phyloP scores from a whole-genome alignment of 2,888 invertebrate genomes.

The Pogonocherus hispidulus region DNA sequence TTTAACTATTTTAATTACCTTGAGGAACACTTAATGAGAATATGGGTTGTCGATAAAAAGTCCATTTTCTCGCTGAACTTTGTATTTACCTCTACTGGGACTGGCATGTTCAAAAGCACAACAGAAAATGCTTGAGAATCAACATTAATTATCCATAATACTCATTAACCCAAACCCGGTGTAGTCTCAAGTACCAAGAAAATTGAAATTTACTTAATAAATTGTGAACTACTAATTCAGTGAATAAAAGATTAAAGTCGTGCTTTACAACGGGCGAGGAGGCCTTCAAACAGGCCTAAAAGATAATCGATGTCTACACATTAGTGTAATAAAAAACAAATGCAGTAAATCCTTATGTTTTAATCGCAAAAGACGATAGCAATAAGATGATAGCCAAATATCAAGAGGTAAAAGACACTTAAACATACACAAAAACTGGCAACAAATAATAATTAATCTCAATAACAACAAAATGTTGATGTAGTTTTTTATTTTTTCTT shows the following conservation, averaged over 20 bases:
- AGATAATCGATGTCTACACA: background rate
- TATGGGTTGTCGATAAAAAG: background rate
- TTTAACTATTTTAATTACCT: background rate
- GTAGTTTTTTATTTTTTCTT: too few species aligned
- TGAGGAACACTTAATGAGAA: background rate
- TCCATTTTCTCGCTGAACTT: background rate
- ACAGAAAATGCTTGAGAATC: conserved; percentile 22
- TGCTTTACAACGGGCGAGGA: conserved; percentile 15
- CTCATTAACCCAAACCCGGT: conserved; percentile 34
- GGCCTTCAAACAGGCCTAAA: conserved; percentile 24
- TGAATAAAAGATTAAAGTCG: conserved; percentile 45
- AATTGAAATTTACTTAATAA: conserved; percentile 40
- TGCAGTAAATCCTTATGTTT: too few species aligned
- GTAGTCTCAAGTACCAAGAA: conserved; percentile 36
- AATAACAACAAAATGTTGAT: too few species aligned
- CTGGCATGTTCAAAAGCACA: conserved; percentile 1
- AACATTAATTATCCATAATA: conserved; percentile 35
- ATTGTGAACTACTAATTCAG: conserved; percentile 43
- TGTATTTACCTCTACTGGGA: background rate
- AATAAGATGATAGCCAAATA: too few species aligned
- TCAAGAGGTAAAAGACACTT: too few species aligned
- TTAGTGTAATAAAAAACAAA: too few species aligned
- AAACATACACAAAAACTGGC: too few species aligned
- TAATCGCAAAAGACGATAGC: too few species aligned
- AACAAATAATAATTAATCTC: too few species aligned